Conservation (phyloP, 2,797 vertebrate genomes). For the Amphiprion clarkii region DNA sequence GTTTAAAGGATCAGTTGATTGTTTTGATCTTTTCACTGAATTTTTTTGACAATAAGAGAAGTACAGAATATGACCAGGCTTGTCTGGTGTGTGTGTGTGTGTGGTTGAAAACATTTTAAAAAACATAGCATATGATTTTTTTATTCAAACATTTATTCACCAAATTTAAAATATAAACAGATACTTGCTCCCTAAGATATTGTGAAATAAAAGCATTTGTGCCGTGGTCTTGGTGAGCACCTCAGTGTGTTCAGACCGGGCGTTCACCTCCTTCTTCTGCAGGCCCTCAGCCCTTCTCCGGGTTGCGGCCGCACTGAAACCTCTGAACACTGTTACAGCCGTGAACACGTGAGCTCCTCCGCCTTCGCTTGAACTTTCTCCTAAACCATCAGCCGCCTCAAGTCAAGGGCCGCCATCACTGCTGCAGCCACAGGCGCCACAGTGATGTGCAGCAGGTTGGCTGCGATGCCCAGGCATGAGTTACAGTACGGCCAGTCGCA, state of each 20-base stretch:
- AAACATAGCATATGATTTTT: not conserved
- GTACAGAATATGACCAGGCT: not conserved
- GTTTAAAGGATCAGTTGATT: not conserved
- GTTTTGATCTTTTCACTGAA: not conserved
- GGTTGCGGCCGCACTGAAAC: constrained; percentile 31
- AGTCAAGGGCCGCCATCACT: constrained; percentile 39
- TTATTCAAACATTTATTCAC: constrained; percentile 49
- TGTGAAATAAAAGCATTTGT: constrained; percentile 6
- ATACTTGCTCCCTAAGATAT: too few relatives aligned
- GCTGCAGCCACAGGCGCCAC: constrained; percentile 35
- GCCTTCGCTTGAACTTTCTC: not conserved
- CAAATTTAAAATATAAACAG: constrained; percentile 24
- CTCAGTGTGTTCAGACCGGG: constrained; percentile 59
- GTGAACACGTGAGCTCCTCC: too few relatives aligned
- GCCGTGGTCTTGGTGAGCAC: constrained; percentile 10
- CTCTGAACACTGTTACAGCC: not conserved
- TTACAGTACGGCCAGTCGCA: constrained; percentile 80
- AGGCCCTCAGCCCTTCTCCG: constrained; percentile 40
- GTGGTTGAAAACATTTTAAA: not conserved
- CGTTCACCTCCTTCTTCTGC: not conserved
- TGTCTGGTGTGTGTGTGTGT: not conserved
- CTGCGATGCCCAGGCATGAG: constrained; percentile 27
- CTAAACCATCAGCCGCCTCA: not conserved
- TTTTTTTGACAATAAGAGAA: constrained; percentile 20
- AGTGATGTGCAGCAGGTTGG: constrained; percentile 13